Percentiles rank a stretch among this genome's conserved stretches.
phyloP scores from a whole-genome alignment of 2,797 vertebrate genomes.

The Pantherophis vulpinus region DNA sequence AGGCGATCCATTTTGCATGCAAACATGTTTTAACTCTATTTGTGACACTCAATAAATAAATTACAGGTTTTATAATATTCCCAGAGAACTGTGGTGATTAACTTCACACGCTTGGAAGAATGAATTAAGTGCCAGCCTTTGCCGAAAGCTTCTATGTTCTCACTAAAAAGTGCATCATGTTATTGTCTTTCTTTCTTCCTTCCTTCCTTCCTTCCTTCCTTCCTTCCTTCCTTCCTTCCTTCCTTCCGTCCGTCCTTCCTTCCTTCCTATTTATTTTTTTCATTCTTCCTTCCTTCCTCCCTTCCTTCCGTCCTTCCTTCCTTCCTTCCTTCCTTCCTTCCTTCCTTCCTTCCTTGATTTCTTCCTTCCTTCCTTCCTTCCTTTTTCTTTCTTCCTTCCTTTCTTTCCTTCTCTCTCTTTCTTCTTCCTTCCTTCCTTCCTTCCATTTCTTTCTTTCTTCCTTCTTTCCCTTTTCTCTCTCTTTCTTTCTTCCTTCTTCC shows the following conservation, averaged over 20 bases:
- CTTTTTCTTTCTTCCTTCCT: not conserved
- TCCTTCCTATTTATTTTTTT: not conserved
- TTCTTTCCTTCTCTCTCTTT: too few species aligned
- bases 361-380: not conserved
- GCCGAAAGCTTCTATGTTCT: slow-evolving; percentile 63
- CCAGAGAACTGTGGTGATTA: slow-evolving; percentile 75
- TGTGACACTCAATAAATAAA: slow-evolving; percentile 78
- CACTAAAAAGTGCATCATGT: slow-evolving; percentile 57
- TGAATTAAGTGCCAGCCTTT: slow-evolving; percentile 70
- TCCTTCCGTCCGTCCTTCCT: not conserved
- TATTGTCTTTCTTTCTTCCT: not conserved
- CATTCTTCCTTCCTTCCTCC: not conserved
- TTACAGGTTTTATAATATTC: slow-evolving; percentile 80
- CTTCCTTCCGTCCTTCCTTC: not conserved
- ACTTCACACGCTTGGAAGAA: slow-evolving; percentile 77
- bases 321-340: not conserved
- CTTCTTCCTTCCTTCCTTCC: not conserved
- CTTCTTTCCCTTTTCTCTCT: not conserved
- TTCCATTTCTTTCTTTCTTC: not conserved
- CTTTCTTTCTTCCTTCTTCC: not conserved
- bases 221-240: too few species aligned
- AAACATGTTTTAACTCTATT: slow-evolving; percentile 77
- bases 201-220: not conserved
- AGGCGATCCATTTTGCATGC: slow-evolving; percentile 69
- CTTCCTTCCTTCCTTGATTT: not conserved